Base-by-base conservation (phyloP, 2,113 vertebrate species). In the Toxotes jaculatrix region DNA sequence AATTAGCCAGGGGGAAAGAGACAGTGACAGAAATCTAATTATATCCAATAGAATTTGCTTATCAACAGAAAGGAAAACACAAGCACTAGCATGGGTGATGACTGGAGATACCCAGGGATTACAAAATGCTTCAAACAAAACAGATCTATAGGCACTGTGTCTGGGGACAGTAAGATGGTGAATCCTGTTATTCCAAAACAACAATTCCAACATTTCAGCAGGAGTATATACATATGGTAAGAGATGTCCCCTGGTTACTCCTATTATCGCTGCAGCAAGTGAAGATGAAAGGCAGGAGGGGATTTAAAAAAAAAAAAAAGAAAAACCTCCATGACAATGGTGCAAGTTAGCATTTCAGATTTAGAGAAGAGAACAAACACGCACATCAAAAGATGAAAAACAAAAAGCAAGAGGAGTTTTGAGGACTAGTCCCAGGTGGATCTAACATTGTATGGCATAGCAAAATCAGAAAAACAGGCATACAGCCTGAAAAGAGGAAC, bases 11-110 rank as follows among this genome's bases (percentile, higher is more conserved):
- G 32, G 21, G 43, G 40, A 77, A 64, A 61, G 21, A 68, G 40
- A 66, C 65, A 68, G 49, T 68, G 68, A 82, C 60, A 59, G 21
- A 47, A 88, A 77, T 77, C 51, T 78, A 82, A 88, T 77, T 71
- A 66, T 64, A 86, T 62, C 47, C 21, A 49, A 56, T 21, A 67
- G 36, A 63, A 80, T 77, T 65, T 80, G 63, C 57, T 74, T 60
- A 79, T 77, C 72, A 70, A 70, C 63, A 63, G 36, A 82, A 65
- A 77, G 67, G 2, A 78, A 76, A 27, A 57, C 17, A 60, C 43
- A 64, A 60, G 73, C 21, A 62, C 17, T 38, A 27, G 65, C 23
- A 43, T 5, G n/a, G 57, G 27, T 47, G 36, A 70, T 42, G 38
- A 59, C 16, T 60, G 32, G 4, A 70, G 17, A 49, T 42, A 60